Evolutionary conservation across 2,888 invertebrate species (phyloP).

Genomic region (Invenusta paracnida): DNA sequence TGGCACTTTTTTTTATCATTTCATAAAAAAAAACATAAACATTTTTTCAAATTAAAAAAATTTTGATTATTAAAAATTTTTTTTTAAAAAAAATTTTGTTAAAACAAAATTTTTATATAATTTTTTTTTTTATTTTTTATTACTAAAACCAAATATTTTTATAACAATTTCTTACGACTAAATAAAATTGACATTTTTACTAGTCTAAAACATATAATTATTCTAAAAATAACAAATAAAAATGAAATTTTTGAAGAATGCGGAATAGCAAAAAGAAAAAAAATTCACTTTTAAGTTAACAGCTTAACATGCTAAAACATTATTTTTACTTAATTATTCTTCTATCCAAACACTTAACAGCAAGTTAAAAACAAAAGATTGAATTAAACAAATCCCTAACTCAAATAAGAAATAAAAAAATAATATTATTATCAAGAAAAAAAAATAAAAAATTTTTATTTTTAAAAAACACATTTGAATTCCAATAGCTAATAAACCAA

Average conservation of each 20-base stretch:
- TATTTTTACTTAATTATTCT: conserved; percentile 21
- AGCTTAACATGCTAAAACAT: conserved; percentile 29
- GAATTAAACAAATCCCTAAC: conserved; percentile 17
- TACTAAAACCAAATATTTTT: conserved; percentile 26
- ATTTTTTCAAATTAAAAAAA: conserved; percentile 24
- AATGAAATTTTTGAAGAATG: conserved; percentile 19
- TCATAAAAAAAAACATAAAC: conserved; percentile 9
- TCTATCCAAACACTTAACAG: not conserved
- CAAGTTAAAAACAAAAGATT: conserved; percentile 12
- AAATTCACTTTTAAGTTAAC: conserved; percentile 29
- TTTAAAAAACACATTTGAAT: conserved; percentile 4
- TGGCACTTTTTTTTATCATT: conserved; percentile 25
- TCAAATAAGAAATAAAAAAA: conserved; percentile 20
- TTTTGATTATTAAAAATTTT: conserved; percentile 1
- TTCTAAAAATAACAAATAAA: conserved; percentile 24
- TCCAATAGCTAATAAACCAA: conserved; percentile 29
- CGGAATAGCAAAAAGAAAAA: conserved; percentile 21
- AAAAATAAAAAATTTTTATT: not conserved
- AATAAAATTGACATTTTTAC: not conserved
- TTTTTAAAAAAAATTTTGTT: conserved; percentile 7
- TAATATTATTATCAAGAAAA: conserved; percentile 13
- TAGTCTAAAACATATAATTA: conserved; percentile 13
- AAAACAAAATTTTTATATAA: conserved; percentile 20
- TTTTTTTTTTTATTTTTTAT: conserved; percentile 6
- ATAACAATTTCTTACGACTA: not conserved